phyloP scores from a whole-genome alignment of 2,888 invertebrate genomes.

The Macaria notata region DNA sequence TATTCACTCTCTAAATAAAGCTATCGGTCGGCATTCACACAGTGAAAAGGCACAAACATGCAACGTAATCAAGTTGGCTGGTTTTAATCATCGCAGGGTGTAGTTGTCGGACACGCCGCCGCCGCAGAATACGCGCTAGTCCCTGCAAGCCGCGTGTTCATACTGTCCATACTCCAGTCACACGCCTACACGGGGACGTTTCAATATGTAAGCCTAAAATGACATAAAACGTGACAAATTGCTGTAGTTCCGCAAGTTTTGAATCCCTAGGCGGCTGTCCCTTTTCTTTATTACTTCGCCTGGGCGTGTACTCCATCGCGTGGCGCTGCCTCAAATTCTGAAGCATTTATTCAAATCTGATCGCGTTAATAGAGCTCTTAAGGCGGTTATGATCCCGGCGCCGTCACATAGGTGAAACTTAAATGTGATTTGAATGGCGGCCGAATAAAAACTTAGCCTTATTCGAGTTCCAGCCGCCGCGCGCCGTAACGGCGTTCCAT shows the following conservation, averaged over 20 bases:
- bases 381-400: constrained; percentile 17
- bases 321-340: constrained; percentile 15
- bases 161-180: constrained; percentile 10
- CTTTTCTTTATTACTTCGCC: constrained; percentile 22
- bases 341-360: constrained; percentile 22
- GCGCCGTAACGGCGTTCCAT: constrained; percentile 15
- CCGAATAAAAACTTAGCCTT: constrained; percentile 15
- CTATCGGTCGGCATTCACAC: constrained; percentile 50
- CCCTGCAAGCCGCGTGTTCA: background rate
- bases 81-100: constrained; percentile 66
- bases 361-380: constrained; percentile 20
- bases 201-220: constrained; percentile 29
- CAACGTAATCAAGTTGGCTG: constrained; percentile 65
- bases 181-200: constrained; percentile 21
- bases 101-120: constrained; percentile 42
- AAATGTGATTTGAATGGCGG: constrained; percentile 11
- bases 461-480: constrained; percentile 12
- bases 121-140: constrained; percentile 9
- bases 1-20: constrained; percentile 47
- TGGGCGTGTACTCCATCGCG: constrained; percentile 14
- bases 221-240: constrained; percentile 34
- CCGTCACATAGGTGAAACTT: constrained; percentile 14
- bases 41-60: constrained; percentile 58
- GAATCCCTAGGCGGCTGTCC: constrained; percentile 28
- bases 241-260: constrained; percentile 32